Percentiles rank a stretch among this genome's conserved stretches.
phyloP scores from a whole-genome alignment of 2,797 vertebrate species.

The Pipistrellus nathusii region DNA sequence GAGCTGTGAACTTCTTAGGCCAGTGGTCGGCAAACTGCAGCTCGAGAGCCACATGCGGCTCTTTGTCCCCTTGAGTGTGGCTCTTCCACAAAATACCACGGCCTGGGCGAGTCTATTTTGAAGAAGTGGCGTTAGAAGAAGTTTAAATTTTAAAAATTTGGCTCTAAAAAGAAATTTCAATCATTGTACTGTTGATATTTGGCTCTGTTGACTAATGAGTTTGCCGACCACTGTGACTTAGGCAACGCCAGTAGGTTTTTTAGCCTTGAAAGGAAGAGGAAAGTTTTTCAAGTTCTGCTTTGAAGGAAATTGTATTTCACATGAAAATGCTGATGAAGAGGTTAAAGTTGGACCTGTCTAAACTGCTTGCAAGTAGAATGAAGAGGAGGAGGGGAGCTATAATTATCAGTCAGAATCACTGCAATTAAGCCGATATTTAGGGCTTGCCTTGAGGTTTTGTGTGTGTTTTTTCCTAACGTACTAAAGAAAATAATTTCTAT shows the following conservation, averaged over 20 bases:
- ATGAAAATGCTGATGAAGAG: background rate
- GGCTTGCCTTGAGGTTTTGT: background rate
- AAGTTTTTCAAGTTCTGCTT: background rate
- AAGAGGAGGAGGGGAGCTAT: background rate
- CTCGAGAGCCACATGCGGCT: too few species aligned
- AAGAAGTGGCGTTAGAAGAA: too few species aligned
- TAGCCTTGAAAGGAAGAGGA: background rate
- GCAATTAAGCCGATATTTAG: background rate
- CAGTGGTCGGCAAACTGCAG: too few species aligned
- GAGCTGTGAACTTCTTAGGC: background rate
- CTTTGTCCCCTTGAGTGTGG: too few species aligned
- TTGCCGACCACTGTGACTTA: too few species aligned
- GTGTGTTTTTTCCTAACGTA: background rate
- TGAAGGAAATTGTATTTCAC: background rate
- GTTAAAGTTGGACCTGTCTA: background rate
- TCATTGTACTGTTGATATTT: too few species aligned
- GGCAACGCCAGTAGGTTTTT: background rate
- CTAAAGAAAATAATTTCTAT: conserved; percentile 32
- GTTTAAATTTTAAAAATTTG: too few species aligned
- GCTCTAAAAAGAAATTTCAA: too few species aligned
- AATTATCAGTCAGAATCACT: background rate
- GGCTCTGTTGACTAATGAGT: too few species aligned
- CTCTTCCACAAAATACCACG: too few species aligned
- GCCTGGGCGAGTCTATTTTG: too few species aligned
- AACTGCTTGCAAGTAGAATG: background rate